These are phyloP conservation scores for Hirudo medicinalis DNA, from an alignment of 1,140 invertebrate species.

Conservation along the genomic window DNA sequence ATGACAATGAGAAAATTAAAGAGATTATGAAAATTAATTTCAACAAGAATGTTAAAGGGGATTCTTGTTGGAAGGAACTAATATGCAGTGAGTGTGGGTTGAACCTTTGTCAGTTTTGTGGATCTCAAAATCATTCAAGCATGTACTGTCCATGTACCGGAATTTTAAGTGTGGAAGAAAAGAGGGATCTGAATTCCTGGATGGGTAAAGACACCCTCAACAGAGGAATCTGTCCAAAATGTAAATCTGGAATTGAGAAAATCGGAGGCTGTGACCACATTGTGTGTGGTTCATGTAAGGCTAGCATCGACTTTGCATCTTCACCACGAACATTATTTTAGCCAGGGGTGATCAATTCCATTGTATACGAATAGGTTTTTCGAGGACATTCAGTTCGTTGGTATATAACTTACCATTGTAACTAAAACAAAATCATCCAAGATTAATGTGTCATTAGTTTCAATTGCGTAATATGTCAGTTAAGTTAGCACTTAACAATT, in stretches of 20 bases:
- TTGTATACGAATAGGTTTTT: too few species aligned
- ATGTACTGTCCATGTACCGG: background rate
- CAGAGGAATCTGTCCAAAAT: constrained; percentile 62
- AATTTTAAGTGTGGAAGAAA: background rate
- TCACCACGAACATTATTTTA: background rate
- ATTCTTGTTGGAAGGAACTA: background rate
- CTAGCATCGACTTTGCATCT: too few species aligned
- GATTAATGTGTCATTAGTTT: too few species aligned
- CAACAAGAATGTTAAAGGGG: background rate
- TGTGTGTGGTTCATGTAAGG: constrained; percentile 32
- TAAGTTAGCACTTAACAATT: too few species aligned
- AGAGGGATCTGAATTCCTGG: constrained; percentile 10
- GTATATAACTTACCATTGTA: too few species aligned
- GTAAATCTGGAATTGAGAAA: constrained; percentile 94
- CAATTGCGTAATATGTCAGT: too few species aligned
- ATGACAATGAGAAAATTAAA: too few species aligned
- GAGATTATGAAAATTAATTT: too few species aligned
- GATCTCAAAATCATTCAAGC: constrained; percentile 7
- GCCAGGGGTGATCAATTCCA: too few species aligned
- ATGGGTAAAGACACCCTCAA: background rate
- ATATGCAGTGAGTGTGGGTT: constrained; percentile 4
- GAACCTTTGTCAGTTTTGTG: constrained; percentile 1
- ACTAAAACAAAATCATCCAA: too few species aligned
- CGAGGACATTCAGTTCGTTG: too few species aligned
- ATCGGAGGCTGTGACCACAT: constrained; percentile 96